Evolutionary conservation across 2,888 invertebrate genomes (phyloP), one percentile per base, ranked within the genome.

Genomic region (Xanthia icteritia): DNA sequence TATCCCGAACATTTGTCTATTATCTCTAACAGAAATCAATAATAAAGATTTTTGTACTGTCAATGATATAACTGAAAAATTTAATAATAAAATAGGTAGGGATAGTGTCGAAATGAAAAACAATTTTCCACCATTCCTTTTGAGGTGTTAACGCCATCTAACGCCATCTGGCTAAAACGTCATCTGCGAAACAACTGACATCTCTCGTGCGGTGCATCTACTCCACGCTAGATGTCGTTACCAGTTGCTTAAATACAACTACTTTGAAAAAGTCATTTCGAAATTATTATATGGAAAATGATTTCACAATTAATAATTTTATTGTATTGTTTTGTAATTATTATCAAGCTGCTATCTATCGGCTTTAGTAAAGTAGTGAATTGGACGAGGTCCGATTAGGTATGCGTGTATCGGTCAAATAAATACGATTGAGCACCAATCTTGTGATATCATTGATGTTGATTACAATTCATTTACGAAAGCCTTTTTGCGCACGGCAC

Each of bases 401-500:
- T 67, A 73, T 63, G 42, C 60, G 54, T 36, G 64, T 68, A 84
- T 84, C 87, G 81, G 77, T 73, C 77, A 75, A 85, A 73, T 65
- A 72, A 85, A 76, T 70, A 73, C 60, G 82, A 88, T 70, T 80
- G 86, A 86, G 81, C 72, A 69, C 42, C 65, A 56, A 78, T 76
- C 81, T 69, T 63, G 69, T 72, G 79, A 74, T 87, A 89, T 89
- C 88, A 86, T 80, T 83, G 86, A 79, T 68, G 72, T 76, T 84
- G 87, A 90, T 90, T 89, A 88, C 82, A 85, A 89, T 85, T 87
- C 81, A 90, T 86, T 89, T 81, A 81, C 79, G 48, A 87, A 87
- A 89, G 88, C 88, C 90, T 89, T 77, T 86, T 90, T 92, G 91
- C 93, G 79, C 93, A 90, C 93, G 91, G 76, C 90, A 88, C 92